Conservation (phyloP, 2,888 invertebrate species). For the Thecophora atra region DNA sequence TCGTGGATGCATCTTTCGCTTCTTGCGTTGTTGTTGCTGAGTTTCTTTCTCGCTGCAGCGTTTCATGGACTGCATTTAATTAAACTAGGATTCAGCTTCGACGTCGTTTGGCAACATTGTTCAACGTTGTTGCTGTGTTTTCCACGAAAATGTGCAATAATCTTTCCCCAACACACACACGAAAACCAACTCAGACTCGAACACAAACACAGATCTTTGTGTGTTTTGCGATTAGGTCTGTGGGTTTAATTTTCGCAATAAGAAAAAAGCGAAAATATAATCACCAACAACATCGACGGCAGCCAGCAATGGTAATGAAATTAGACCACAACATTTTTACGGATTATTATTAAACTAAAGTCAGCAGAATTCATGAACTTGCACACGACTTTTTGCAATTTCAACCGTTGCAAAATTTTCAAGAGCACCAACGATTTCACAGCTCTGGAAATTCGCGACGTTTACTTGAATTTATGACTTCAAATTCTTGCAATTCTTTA, state of each 20-base stretch:
- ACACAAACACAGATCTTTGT: neutral
- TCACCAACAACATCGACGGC: slow-evolving; percentile 1
- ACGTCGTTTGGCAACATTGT: neutral
- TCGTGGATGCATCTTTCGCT: too few species aligned
- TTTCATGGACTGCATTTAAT: neutral
- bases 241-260: slow-evolving; percentile 39
- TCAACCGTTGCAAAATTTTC: slow-evolving; percentile 25
- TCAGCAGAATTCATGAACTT: slow-evolving; percentile 34
- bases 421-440: slow-evolving; percentile 14
- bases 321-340: slow-evolving; percentile 37
- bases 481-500: too few species aligned
- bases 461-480: too few species aligned
- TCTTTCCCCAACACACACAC: neutral
- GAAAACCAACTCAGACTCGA: neutral
- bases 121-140: neutral
- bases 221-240: slow-evolving; percentile 34
- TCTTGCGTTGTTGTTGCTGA: neutral
- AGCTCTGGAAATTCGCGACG: too few species aligned
- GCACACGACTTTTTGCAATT: slow-evolving; percentile 24
- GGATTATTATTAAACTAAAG: slow-evolving; percentile 18
- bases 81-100: slow-evolving; percentile 4
- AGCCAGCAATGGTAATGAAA: slow-evolving; percentile 39
- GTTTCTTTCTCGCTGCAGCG: slow-evolving; percentile 14
- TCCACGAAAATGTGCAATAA: slow-evolving; percentile 20
- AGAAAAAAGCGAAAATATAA: slow-evolving; percentile 3